Percentiles rank a stretch among this genome's conserved stretches.
Evolutionary conservation across 1,140 invertebrate species (phyloP).

Genomic region (Parasteatoda tepidariorum): DNA sequence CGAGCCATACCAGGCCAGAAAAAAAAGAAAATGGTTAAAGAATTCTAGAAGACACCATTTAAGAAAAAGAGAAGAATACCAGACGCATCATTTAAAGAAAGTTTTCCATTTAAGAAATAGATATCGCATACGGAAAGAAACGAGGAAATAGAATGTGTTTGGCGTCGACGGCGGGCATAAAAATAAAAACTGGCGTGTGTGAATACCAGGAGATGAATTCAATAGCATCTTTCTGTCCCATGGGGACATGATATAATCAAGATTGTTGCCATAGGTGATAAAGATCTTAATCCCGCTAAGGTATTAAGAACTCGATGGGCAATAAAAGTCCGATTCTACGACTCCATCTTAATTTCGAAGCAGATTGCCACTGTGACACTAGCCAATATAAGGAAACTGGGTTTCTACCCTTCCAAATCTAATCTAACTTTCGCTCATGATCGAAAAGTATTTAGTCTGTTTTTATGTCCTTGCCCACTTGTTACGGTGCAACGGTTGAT

Average conservation of each 20-base stretch:
- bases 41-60: background rate
- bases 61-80: background rate
- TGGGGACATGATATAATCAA: background rate
- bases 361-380: conserved; percentile 21
- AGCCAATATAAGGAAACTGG: background rate
- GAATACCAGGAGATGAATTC: conserved; percentile 2
- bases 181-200: conserved; percentile 16
- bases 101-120: background rate
- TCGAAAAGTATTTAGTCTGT: too few species aligned
- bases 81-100: background rate
- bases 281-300: conserved; percentile 37
- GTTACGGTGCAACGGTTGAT: too few species aligned
- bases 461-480: too few species aligned
- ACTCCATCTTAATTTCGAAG: conserved; percentile 44
- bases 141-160: too few species aligned
- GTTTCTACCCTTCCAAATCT: too few species aligned
- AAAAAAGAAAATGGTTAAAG: background rate
- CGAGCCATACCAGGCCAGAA: background rate
- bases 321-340: conserved; percentile 49
- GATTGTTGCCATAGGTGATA: conserved; percentile 3
- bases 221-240: background rate
- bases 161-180: too few species aligned
- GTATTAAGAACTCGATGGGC: conserved; percentile 27
- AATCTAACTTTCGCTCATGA: too few species aligned
- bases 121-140: background rate